A percentile compares a stretch with the other conserved stretches of the same genome.
phyloP scores from a whole-genome alignment of 2,888 invertebrate species.

The Julus scanicus region DNA sequence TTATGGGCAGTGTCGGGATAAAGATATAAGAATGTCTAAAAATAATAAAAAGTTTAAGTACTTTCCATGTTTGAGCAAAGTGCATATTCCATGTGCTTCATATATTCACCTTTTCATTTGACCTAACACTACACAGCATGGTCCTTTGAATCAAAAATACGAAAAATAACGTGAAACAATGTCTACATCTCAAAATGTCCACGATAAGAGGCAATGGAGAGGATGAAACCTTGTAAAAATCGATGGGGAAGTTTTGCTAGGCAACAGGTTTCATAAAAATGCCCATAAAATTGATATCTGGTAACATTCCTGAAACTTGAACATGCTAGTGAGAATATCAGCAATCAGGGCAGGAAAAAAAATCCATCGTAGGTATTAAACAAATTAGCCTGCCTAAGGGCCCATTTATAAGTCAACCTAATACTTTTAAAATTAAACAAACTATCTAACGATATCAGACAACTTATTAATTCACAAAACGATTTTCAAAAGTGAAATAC shows the following conservation, averaged over 20 bases:
- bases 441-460: no score
- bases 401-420: no score
- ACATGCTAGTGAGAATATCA: no score
- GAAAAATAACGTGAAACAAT: not conserved
- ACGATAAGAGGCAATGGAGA: not conserved
- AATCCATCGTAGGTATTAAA: no score
- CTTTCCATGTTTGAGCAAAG: not conserved
- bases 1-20: no score
- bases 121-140: not conserved
- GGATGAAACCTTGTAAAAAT: not conserved
- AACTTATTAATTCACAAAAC: no score
- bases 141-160: not conserved
- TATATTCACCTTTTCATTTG: not conserved
- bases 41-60: not conserved
- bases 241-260: not conserved
- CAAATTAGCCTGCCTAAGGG: no score
- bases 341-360: no score
- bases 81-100: not conserved
- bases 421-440: no score
- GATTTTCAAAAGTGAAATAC: no score
- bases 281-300: not conserved
- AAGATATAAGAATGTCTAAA: no score
- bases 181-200: not conserved
- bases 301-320: not conserved
- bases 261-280: slow-evolving; percentile 3